A percentile compares a stretch with the other conserved stretches of the same genome.
Evolutionary conservation across 92 coral and sea anemone genomes (phyloP).

Genomic region (Actinernus sp.): DNA sequence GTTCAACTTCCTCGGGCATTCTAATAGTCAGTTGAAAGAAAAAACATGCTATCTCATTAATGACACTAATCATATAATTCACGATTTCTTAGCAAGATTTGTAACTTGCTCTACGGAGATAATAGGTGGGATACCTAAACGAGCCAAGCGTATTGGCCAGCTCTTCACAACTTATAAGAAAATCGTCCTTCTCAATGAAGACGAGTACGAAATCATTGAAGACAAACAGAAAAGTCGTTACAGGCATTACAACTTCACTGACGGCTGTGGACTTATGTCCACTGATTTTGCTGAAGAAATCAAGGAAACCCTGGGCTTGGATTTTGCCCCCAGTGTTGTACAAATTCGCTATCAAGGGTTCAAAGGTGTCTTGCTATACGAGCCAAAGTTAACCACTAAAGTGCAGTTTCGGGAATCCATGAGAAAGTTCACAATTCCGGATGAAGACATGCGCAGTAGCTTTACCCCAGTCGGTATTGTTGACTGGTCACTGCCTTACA

Average conservation of each 20-base stretch:
- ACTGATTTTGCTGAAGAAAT: conserved; percentile 51
- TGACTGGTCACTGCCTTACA: conserved; percentile 47
- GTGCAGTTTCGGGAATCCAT: conserved; percentile 35
- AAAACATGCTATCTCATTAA: conserved; percentile 71
- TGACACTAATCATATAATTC: conserved; percentile 46
- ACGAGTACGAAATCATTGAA: conserved; percentile 37
- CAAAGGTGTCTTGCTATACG: conserved; percentile 55
- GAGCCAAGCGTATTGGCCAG: conserved; percentile 84
- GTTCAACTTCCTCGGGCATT: conserved; percentile 77
- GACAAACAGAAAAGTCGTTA: conserved; percentile 44
- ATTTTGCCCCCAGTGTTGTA: conserved; percentile 39
- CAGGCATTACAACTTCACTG: conserved; percentile 55
- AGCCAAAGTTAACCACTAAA: conserved; percentile 12
- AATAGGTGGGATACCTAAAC: conserved; percentile 51
- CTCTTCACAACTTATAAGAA: conserved; percentile 73
- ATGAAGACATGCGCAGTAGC: background rate
- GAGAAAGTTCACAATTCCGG: conserved; percentile 36
- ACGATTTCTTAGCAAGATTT: conserved; percentile 55
- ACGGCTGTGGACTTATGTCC: conserved; percentile 80
- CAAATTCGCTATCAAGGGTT: conserved; percentile 70
- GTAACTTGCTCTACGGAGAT: conserved; percentile 66
- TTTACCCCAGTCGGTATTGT: conserved; percentile 21
- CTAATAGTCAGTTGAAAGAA: conserved; percentile 72
- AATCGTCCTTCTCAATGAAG: conserved; percentile 43
- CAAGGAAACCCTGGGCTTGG: conserved; percentile 7